phyloP scores from a whole-genome alignment of 2,888 invertebrate species.

The Cartodere bifasciata region DNA sequence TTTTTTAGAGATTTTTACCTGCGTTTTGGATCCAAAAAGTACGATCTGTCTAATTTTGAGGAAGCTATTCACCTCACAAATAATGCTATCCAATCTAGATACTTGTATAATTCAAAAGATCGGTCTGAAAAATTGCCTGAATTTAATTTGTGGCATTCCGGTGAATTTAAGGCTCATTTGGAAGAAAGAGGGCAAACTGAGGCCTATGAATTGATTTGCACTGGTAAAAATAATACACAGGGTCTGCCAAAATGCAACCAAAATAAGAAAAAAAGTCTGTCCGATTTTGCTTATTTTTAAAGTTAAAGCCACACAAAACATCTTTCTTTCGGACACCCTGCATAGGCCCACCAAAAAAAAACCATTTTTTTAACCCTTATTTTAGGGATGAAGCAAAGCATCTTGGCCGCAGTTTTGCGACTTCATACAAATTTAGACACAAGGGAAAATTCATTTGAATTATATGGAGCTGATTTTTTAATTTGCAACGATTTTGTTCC shows the following conservation, averaged over 20 bases:
- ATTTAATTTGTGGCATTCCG: constrained; percentile 88
- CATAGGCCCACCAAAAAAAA: no score
- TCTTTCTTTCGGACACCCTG: no score
- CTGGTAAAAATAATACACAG: no score
- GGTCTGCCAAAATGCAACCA: no score
- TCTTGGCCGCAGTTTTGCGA: constrained; percentile 69
- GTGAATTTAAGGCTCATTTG: no score
- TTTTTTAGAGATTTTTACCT: constrained; percentile 58
- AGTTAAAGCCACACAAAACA: no score
- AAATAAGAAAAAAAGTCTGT: no score
- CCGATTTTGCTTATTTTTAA: no score
- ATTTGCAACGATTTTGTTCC: constrained; percentile 71
- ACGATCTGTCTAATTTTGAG: constrained; percentile 61
- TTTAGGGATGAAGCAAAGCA: constrained; percentile 69
- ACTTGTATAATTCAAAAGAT: constrained; percentile 38
- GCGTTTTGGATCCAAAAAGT: constrained; percentile 75
- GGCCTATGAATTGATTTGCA: no score
- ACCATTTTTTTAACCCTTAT: no score
- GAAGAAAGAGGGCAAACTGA: no score
- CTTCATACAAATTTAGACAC: constrained; percentile 60
- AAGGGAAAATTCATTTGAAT: constrained; percentile 67
- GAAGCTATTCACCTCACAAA: constrained; percentile 81
- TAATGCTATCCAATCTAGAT: constrained; percentile 73
- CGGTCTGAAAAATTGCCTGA: constrained; percentile 52
- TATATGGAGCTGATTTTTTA: constrained; percentile 89